Conservation (phyloP, 2,797 vertebrate genomes). For the Cynodonichthys magdalenae region DNA sequence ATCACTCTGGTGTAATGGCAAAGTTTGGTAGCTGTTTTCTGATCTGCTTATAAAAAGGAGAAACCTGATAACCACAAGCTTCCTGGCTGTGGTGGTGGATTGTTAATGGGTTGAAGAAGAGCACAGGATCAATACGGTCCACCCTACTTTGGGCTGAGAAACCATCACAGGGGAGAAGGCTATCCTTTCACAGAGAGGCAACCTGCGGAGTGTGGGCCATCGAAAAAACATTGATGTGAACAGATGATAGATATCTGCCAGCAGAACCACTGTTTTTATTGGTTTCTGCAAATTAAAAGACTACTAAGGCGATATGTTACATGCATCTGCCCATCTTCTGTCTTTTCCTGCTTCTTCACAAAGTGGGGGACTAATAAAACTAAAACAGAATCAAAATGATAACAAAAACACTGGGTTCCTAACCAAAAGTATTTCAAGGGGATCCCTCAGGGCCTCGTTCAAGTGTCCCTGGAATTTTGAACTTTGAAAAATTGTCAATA, state of each 20-base stretch:
- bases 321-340: too few relatives aligned
- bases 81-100: constrained; percentile 50
- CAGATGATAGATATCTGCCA: constrained; percentile 12
- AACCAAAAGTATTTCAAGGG: too few relatives aligned
- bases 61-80: constrained; percentile 64
- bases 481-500: too few relatives aligned
- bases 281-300: constrained; percentile 3
- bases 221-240: constrained; percentile 12
- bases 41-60: constrained; percentile 48
- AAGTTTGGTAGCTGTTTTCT: constrained; percentile 51
- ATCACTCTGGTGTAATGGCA: constrained; percentile 35
- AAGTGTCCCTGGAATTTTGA: too few relatives aligned
- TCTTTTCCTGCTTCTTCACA: too few relatives aligned
- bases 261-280: not conserved
- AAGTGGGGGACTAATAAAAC: too few relatives aligned
- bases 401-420: too few relatives aligned
- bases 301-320: not conserved
- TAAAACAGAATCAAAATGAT: too few relatives aligned
- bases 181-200: not conserved
- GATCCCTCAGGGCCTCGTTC: too few relatives aligned
- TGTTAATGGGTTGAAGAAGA: constrained; percentile 65
- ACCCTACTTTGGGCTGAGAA: constrained; percentile 51
- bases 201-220: not conserved
- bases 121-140: constrained; percentile 61
- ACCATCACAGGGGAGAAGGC: constrained; percentile 25